Base-by-base conservation (phyloP, 2,113 vertebrate species). In the Rostratula benghalensis region DNA sequence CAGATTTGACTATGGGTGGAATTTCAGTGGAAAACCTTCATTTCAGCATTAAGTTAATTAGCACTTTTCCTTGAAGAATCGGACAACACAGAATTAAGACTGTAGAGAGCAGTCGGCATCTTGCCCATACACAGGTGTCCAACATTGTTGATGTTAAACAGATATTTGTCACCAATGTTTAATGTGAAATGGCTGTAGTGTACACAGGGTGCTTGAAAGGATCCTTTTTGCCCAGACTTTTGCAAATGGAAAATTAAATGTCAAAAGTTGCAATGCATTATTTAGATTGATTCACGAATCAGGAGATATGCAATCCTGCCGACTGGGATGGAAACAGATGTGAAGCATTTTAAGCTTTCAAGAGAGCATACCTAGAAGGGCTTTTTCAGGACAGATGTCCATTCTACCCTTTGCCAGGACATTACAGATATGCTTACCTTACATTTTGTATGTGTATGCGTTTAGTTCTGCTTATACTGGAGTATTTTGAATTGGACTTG, bases 321-420 rank as follows among this genome's bases (percentile, higher is more conserved):
- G 76, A 22, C 39, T 70, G 65, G 43, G 70, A 54, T 54, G 37
- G 39, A 82, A 94, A 79, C 54, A 84, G 65, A 70, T 89, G 48
- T 67, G 76, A 56, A 83, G 20, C 64, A 31, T 78, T 90, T 90
- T 37, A 78, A 75, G 45, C 30, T 41, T 84, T 33, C 1, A 54
- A 33, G 69, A 80, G 81, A 84, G 11, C 80, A 54, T 78, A 91
- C 43, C 77, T 93, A n/a, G 56, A 33, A 75, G 30, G 21, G 51
- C 56, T 75, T 91, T 94, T 84, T 93, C 25, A 35, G 39, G 65
- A 46, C 70, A 94, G 80, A 70, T 95, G 60, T 84, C 90, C 8
- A 1, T 84, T 89, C 35, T 10, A 27, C 13, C 15, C 69, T 93
- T 87, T 91, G 56, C 84, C 90, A 93, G 69, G 65, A 71, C 74